These are phyloP conservation scores for Microchrysa polita DNA, from an alignment of 2,888 invertebrate species.

Conservation along the genomic window DNA sequence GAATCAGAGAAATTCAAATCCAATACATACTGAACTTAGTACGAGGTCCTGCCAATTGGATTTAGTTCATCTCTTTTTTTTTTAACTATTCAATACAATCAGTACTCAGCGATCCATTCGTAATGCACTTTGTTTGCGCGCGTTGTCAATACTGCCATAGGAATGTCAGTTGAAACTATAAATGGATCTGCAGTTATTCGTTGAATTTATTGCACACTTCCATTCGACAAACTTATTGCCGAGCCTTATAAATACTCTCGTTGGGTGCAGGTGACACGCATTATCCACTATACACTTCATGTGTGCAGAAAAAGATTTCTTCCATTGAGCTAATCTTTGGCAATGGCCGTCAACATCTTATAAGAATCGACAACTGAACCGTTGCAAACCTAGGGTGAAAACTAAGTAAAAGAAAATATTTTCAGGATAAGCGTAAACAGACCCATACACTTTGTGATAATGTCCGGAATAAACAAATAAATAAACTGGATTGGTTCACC, in stretches of 20 bases:
- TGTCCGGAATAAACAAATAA: too few species aligned
- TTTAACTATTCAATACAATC: too few species aligned
- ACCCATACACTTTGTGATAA: too few species aligned
- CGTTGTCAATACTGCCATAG: not conserved
- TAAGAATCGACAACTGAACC: conserved; percentile 4
- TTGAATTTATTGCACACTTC: conserved; percentile 40
- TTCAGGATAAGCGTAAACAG: too few species aligned
- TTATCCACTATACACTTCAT: conserved; percentile 3
- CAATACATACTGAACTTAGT: too few species aligned
- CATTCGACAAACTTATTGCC: conserved; percentile 19
- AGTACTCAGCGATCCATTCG: too few species aligned
- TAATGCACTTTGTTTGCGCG: too few species aligned
- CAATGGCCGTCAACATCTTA: conserved; percentile 39
- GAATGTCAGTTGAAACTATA: conserved; percentile 38
- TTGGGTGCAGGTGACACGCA: conserved; percentile 14
- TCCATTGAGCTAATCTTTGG: conserved; percentile 36
- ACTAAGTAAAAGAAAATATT: too few species aligned
- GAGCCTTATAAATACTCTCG: conserved; percentile 6
- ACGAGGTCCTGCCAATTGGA: too few species aligned
- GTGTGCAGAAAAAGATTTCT: conserved; percentile 25
- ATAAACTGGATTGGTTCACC: too few species aligned
- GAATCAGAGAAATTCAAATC: too few species aligned
- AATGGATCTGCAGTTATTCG: conserved; percentile 41
- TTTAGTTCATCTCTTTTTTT: too few species aligned
- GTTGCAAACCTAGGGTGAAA: not conserved